Conservation (phyloP, 2,888 invertebrate species). For the Yponomeuta cagnagella region DNA sequence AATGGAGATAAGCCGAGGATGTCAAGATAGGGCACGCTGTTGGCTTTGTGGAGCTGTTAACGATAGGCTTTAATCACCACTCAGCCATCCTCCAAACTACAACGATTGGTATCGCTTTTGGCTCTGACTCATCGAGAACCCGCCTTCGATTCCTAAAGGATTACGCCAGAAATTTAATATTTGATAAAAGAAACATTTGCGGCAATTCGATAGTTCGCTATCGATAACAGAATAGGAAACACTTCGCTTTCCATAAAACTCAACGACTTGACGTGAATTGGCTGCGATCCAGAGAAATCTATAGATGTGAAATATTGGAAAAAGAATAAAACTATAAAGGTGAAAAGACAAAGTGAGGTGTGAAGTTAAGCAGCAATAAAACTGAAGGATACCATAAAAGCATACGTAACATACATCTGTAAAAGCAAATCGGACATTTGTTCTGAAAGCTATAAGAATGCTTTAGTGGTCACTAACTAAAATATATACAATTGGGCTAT, state of each 20-base stretch:
- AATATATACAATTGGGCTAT: no score
- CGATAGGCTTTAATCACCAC: constrained; percentile 8
- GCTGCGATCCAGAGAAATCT: constrained; percentile 51
- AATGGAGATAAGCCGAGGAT: constrained; percentile 11
- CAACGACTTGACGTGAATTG: constrained; percentile 42
- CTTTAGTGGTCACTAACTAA: no score
- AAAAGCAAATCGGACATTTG: no score
- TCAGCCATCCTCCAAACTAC: constrained; percentile 1
- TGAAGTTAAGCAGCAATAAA: no score
- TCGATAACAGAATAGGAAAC: constrained; percentile 23
- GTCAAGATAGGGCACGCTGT: constrained; percentile 8
- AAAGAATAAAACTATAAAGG: no score
- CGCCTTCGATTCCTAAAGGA: neutral
- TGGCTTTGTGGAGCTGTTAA: neutral
- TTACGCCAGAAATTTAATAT: constrained; percentile 8
- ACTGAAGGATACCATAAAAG: no score
- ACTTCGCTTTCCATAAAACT: constrained; percentile 20
- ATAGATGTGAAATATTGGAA: constrained; percentile 30
- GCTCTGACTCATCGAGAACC: neutral
- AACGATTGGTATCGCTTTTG: neutral
- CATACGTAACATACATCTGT: no score
- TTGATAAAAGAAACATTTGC: neutral
- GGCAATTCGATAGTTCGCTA: constrained; percentile 26
- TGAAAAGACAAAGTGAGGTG: no score
- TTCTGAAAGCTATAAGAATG: no score